Evolutionary conservation across 1,140 invertebrate species (phyloP).

Genomic region (Drosophila baimaii): DNA sequence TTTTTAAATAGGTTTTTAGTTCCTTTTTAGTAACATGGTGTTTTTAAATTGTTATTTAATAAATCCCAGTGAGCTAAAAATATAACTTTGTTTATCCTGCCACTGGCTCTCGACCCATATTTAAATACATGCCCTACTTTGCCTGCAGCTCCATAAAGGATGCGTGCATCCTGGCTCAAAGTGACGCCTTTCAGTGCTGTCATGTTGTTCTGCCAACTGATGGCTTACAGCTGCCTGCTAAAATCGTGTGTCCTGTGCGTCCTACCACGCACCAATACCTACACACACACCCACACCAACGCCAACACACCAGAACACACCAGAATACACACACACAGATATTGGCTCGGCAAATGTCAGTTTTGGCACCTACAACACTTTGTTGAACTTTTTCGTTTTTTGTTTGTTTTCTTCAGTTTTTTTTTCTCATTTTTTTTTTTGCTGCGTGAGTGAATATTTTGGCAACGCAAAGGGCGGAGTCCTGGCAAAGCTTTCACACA

Average conservation of each 20-base stretch:
- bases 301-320: not conserved
- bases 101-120: not conserved
- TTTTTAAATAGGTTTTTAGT: no score
- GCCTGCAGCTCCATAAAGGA: not conserved
- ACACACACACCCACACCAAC: slow-evolving; percentile 4
- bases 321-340: slow-evolving; percentile 12
- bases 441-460: slow-evolving; percentile 68
- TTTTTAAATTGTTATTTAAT: not conserved
- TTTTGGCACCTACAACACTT: slow-evolving; percentile 76
- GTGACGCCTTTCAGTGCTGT: slow-evolving; percentile 58
- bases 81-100: not conserved
- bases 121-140: not conserved
- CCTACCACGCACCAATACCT: slow-evolving; percentile 12
- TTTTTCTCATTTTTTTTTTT: slow-evolving; percentile 29
- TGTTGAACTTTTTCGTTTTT: slow-evolving; percentile 48
- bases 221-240: slow-evolving; percentile 66
- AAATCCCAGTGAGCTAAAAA: not conserved
- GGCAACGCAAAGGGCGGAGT: slow-evolving; percentile 18
- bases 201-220: slow-evolving; percentile 66
- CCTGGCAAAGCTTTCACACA: slow-evolving; percentile 48
- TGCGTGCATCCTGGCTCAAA: slow-evolving; percentile 32
- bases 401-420: slow-evolving; percentile 27
- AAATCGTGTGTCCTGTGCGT: slow-evolving; percentile 55
- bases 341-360: slow-evolving; percentile 67
- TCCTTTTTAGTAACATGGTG: no score